Percentiles rank a stretch among this genome's conserved stretches.
These are phyloP conservation scores for Pionites leucogaster DNA, from an alignment of 2,113 vertebrate genomes.

Conservation along the genomic window DNA sequence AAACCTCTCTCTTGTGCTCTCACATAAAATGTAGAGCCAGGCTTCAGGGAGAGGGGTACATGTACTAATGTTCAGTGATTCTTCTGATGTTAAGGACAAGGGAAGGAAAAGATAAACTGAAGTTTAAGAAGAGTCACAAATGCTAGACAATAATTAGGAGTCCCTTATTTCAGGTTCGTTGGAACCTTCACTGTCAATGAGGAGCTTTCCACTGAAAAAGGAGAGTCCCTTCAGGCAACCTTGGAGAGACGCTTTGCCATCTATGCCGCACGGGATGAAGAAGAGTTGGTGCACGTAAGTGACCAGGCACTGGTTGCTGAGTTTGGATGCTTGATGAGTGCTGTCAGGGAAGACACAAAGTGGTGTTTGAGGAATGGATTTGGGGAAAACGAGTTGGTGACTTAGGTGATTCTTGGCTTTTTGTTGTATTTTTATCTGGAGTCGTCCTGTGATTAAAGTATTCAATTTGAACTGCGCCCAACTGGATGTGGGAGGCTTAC, in stretches of 20 bases:
- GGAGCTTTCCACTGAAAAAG: slow-evolving; percentile 77
- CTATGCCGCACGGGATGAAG: slow-evolving; percentile 80
- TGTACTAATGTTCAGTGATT: not conserved
- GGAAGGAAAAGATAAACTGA: not conserved
- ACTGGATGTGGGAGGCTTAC: not conserved
- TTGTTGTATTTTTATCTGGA: not conserved
- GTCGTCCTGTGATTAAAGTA: not conserved
- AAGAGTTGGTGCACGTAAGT: slow-evolving; percentile 92
- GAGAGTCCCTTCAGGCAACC: slow-evolving; percentile 63
- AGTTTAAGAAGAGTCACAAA: not conserved
- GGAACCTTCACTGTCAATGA: slow-evolving; percentile 86
- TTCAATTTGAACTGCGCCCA: not conserved
- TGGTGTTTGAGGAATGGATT: not conserved
- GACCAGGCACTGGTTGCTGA: not conserved
- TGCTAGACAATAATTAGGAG: not conserved
- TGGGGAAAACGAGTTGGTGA: not conserved
- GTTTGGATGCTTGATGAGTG: not conserved
- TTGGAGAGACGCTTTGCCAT: slow-evolving; percentile 85
- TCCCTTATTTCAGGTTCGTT: slow-evolving; percentile 78
- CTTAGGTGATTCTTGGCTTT: not conserved
- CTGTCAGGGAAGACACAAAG: not conserved
- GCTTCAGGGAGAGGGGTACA: not conserved
- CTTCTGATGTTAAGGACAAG: not conserved
- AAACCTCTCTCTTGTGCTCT: not conserved
- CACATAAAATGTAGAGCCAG: not conserved